Base-by-base conservation (phyloP, 2,888 invertebrate genomes). In the Nomada fabriciana region DNA sequence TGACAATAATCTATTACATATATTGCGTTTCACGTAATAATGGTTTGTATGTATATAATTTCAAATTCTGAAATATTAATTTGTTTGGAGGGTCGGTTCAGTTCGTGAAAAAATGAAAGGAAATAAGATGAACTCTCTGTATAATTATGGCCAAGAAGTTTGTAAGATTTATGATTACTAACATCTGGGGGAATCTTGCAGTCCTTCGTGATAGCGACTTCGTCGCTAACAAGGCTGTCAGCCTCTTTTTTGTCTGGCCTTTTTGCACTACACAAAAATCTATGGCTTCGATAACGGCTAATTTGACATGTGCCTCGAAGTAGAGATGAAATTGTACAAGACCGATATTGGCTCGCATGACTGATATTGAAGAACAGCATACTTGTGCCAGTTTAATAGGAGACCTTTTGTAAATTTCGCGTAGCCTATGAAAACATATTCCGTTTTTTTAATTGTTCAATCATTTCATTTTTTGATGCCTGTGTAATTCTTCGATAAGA, bases 101-200 rank as follows among this genome's bases (percentile, higher is more conserved):
- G 36, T 36, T 36, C 7, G 36, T 36, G 36, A 36, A 36, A 7
- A 53, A 55, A 18, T 11, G 23, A 55, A 57, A 15, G 1, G 18
- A 61, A 18, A 55, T 47, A 29, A 29, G 10, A 36, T 1, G 15
- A 29, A 5, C 20, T 18, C 20, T 36, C 23, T 57, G 15, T 11
- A 20, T 20, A 18, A 15, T 20, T 53, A 50, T 76, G 23, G 15
- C 13, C 50, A 52, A 18, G 11, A 20, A 20, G 23, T 42, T 13
- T 47, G 11, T 23, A 76, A 64, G 3, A 59, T 59, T 60, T n/a
- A 47, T 65, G 52, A 29, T 59, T 43, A 69, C 88, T 86, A 84
- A 87, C 87, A 59, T 78, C 64, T 43, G 15, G 42, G 59, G 63
- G n/a, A 23, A 15, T 11, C 77, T 87, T 87, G 73, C 87, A 87